phyloP scores from a whole-genome alignment of 2,888 invertebrate genomes.

The Peribatodes rhomboidaria region DNA sequence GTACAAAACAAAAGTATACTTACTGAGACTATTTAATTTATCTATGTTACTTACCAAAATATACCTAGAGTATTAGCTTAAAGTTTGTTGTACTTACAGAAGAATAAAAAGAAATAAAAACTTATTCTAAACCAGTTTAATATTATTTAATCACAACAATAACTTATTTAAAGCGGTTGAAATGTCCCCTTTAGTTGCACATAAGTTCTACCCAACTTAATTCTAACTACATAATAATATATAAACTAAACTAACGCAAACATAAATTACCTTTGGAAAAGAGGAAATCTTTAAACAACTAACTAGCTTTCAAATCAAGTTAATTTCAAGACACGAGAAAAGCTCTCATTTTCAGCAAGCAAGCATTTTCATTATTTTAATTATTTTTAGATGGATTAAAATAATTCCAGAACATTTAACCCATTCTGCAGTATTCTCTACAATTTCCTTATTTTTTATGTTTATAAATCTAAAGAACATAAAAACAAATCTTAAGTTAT shows the following conservation, averaged over 20 bases:
- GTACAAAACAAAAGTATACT: too few species aligned
- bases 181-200: conserved; percentile 33
- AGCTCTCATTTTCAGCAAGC: not conserved
- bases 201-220: conserved; percentile 6
- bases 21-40: too few species aligned
- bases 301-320: not conserved
- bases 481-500: conserved; percentile 16
- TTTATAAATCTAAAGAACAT: conserved; percentile 16
- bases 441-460: too few species aligned
- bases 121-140: conserved; percentile 49
- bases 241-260: conserved; percentile 14
- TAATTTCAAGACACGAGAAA: not conserved
- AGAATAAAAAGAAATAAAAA: not conserved
- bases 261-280: conserved; percentile 69
- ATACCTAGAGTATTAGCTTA: not conserved
- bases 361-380: not conserved
- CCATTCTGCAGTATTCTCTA: too few species aligned
- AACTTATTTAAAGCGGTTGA: conserved; percentile 52
- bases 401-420: not conserved
- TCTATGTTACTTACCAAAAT: too few species aligned
- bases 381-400: too few species aligned
- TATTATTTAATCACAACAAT: conserved; percentile 70
- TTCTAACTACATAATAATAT: conserved; percentile 8
- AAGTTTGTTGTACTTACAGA: not conserved
- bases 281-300: conserved; percentile 52